phyloP scores from a whole-genome alignment of 1,140 invertebrate genomes.

The Xylocopa sonorina region DNA sequence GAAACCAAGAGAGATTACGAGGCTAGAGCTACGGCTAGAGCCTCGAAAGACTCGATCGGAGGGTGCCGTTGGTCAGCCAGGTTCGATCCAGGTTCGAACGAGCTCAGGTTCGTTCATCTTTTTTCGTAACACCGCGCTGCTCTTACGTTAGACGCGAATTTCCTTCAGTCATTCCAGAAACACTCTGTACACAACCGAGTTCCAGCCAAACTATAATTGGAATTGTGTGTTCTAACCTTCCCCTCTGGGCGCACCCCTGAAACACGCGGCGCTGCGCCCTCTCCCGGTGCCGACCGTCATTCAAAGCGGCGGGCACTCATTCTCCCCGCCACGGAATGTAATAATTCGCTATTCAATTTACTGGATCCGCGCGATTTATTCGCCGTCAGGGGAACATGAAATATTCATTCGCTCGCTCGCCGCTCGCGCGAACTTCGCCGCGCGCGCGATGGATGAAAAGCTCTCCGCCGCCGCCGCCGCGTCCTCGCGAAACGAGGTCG shows the following conservation, averaged over 20 bases:
- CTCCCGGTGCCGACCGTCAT: background rate
- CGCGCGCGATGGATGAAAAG: background rate
- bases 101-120: too few species aligned
- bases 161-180: background rate
- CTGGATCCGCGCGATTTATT: conserved; percentile 43
- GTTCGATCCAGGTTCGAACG: too few species aligned
- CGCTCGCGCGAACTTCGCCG: conserved; percentile 13
- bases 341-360: conserved; percentile 54
- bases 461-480: too few species aligned
- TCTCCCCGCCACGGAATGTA: conserved; percentile 36
- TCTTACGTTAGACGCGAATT: conserved; percentile 1
- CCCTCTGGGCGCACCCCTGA: background rate
- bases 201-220: conserved; percentile 53
- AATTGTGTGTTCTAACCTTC: conserved; percentile 46
- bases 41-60: too few species aligned
- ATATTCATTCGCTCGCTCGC: conserved; percentile 33
- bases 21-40: too few species aligned
- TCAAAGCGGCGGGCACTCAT: conserved; percentile 43
- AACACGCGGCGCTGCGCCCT: background rate
- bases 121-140: too few species aligned
- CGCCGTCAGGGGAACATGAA: conserved; percentile 17
- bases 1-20: too few species aligned
- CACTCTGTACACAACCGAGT: conserved; percentile 16
- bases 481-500: background rate
- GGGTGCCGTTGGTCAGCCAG: too few species aligned